Evolutionary conservation across 2,888 invertebrate genomes (phyloP), one percentile per base, ranked within the genome.

Genomic region (Blomia tropicalis): DNA sequence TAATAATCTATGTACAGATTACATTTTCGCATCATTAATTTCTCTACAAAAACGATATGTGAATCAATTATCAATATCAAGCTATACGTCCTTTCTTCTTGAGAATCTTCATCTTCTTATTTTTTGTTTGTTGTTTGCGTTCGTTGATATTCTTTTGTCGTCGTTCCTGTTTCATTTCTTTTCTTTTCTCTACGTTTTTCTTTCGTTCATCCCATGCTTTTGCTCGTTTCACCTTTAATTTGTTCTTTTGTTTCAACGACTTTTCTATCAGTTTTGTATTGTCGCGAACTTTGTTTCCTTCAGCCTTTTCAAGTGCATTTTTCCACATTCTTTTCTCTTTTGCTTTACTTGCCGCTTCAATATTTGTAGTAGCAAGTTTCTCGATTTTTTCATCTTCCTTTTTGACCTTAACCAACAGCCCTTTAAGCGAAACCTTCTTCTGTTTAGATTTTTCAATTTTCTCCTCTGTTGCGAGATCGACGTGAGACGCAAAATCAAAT

Each of bases 281-380:
- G 25, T 63, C 47, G 11, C 41, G 47, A 25, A 63, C 63, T 54
- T 63, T 63, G 41, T 59, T 53, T 1, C 63, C 63, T 54, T 63
- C 63, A 54, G 41, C 31, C 43, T 19, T 60, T 25, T 59, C 59
- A 4, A 63, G 30, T 4, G 51, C 59, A 36, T 30, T 63, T 41
- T 51, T 23, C 63, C 63, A 63, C n/a, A 59, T 23, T 44, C 44
- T 63, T 51, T 61, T 51, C 36, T 59, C 31, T 41, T 59, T 63
- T 7, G 60, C 17, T 47, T 47, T 25, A 23, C 44, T n/a, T 1
- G 63, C 63, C 29, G 44, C 59, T 2, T 23, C 19, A 2, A 29
- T 5, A 22, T 63, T 25, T 1, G 60, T 59, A 1, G 7, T 14
- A 36, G 60, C 60, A 32, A 63, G 56, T 7, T 30, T 30, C 22